Evolutionary conservation across 2,113 vertebrate genomes (phyloP).

Genomic region (Salminus brasiliensis): DNA sequence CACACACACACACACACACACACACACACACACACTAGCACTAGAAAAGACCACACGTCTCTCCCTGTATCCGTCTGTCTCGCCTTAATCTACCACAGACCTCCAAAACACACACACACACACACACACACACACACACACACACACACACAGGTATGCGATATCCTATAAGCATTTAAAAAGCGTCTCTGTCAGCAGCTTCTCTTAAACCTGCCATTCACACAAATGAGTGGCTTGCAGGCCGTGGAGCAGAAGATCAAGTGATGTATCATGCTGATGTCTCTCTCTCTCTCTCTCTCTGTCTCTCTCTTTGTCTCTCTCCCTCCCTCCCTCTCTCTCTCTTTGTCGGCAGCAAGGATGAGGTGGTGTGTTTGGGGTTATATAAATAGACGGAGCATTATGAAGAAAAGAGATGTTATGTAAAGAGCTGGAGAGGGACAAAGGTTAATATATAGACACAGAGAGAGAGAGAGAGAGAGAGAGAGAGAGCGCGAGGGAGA

Average conservation of each 20-base stretch:
- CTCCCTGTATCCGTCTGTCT: conserved; percentile 39
- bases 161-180: conserved; percentile 33
- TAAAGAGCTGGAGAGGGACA: conserved; percentile 73
- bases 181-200: conserved; percentile 42
- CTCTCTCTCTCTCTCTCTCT: not conserved
- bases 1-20: not conserved
- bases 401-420: conserved; percentile 68
- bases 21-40: not conserved
- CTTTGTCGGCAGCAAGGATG: not conserved
- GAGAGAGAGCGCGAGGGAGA: conserved; percentile 48
- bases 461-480: conserved; percentile 37
- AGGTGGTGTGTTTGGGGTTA: conserved; percentile 55
- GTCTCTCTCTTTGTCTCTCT: not conserved
- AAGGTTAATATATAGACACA: conserved; percentile 73
- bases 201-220: conserved; percentile 33
- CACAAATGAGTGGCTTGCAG: conserved; percentile 30
- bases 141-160: not conserved
- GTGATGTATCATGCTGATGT: not conserved
- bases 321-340: not conserved
- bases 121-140: not conserved
- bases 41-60: conserved; percentile 11
- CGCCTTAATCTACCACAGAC: conserved; percentile 31
- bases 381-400: conserved; percentile 69
- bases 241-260: conserved; percentile 26
- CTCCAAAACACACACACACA: not conserved